Evolutionary conservation across 2,797 vertebrate genomes (phyloP).

Genomic region (Falco peregrinus): DNA sequence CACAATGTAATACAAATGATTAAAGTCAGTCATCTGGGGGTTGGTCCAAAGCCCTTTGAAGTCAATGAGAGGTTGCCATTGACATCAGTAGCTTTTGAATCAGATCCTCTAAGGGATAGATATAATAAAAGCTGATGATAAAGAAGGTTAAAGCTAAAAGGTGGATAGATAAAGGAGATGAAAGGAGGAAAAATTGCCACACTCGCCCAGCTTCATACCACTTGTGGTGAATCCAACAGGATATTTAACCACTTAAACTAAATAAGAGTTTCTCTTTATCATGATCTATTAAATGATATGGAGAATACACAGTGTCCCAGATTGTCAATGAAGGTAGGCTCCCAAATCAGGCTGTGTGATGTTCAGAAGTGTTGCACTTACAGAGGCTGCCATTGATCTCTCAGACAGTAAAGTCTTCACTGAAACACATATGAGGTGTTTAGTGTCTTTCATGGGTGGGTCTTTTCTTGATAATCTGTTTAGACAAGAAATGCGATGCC

Average conservation of each 20-base stretch:
- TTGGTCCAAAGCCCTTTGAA: constrained; percentile 33
- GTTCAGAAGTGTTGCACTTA: neutral
- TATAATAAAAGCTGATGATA: constrained; percentile 24
- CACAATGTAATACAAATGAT: neutral
- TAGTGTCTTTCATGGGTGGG: neutral
- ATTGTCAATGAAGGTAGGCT: neutral
- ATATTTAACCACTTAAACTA: constrained; percentile 5
- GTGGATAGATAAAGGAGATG: neutral
- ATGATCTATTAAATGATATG: neutral
- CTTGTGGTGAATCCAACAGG: neutral
- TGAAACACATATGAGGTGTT: fast-evolving
- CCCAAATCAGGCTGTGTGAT: neutral
- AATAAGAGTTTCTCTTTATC: neutral
- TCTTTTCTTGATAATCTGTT: neutral
- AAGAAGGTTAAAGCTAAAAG: constrained; percentile 19
- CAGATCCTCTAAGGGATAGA: neutral
- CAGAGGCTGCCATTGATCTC: neutral
- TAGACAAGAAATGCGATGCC: neutral
- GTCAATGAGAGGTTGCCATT: constrained; percentile 16
- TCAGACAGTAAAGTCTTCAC: neutral
- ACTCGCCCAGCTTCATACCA: neutral
- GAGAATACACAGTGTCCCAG: neutral
- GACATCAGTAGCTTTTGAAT: constrained; percentile 17
- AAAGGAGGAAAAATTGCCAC: neutral
- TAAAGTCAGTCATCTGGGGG: neutral